phyloP scores from a whole-genome alignment of 2,113 vertebrate species.

The Rutilus rutilus region DNA sequence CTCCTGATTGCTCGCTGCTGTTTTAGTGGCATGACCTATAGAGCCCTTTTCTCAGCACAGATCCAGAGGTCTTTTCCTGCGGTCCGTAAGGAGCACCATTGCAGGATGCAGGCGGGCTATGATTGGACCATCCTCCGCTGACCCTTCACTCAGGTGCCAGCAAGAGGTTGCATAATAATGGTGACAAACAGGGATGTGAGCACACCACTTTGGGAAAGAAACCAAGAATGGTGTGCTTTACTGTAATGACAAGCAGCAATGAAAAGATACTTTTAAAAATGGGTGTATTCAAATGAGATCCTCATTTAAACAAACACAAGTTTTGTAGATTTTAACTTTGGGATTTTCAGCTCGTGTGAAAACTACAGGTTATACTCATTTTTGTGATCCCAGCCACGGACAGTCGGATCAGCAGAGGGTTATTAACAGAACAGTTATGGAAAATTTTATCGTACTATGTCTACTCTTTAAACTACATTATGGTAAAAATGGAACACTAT shows the following conservation, averaged over 20 bases:
- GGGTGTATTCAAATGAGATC: neutral
- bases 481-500: too few species aligned
- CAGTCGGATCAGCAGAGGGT: too few species aligned
- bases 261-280: neutral
- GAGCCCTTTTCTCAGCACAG: constrained; percentile 45
- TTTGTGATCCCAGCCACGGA: too few species aligned
- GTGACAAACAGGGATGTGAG: constrained; percentile 30
- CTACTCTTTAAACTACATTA: too few species aligned
- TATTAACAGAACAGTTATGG: too few species aligned
- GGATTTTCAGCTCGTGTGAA: too few species aligned
- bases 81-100: neutral
- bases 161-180: constrained; percentile 10
- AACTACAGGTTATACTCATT: too few species aligned
- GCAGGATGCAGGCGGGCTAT: constrained; percentile 56
- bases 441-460: too few species aligned
- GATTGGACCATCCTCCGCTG: constrained; percentile 45
- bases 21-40: constrained; percentile 47
- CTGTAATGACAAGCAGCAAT: neutral
- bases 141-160: constrained; percentile 37
- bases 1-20: constrained; percentile 38
- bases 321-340: too few species aligned
- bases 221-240: neutral
- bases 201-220: neutral
- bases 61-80: constrained; percentile 54
- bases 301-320: neutral